Evolutionary conservation across 1,140 invertebrate genomes (phyloP).

Genomic region (Palaemon carinicauda): DNA sequence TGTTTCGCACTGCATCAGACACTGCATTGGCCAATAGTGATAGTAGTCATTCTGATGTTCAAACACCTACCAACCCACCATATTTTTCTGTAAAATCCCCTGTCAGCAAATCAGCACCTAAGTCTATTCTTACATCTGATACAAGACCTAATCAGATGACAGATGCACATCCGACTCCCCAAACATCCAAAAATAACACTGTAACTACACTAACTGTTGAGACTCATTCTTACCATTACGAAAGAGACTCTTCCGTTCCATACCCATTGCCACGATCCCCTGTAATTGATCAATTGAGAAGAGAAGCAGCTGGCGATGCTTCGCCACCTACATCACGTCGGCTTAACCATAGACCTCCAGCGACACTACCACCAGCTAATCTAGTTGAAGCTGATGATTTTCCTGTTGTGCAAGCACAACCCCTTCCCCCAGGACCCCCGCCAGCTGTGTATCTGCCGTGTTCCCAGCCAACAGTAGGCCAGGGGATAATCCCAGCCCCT

Average conservation of each 20-base stretch:
- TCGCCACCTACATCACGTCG: neutral
- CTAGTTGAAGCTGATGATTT: slow-evolving; percentile 39
- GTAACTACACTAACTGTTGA: slow-evolving; percentile 29
- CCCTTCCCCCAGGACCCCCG: slow-evolving; percentile 53
- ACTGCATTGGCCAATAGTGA: slow-evolving; percentile 52
- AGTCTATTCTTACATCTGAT: neutral
- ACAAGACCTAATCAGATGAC: neutral
- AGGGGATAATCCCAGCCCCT: slow-evolving; percentile 33
- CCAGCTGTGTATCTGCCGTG: slow-evolving; percentile 49
- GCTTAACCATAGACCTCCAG: neutral
- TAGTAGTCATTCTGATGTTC: slow-evolving; percentile 50
- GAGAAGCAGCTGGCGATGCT: neutral
- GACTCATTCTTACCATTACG: slow-evolving; percentile 42
- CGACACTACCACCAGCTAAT: slow-evolving; percentile 10
- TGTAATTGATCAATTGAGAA: slow-evolving; percentile 33
- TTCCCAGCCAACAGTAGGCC: slow-evolving; percentile 30
- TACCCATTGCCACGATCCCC: slow-evolving; percentile 30
- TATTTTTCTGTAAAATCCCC: slow-evolving; percentile 51
- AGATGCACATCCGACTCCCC: neutral
- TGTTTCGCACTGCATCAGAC: slow-evolving; percentile 49
- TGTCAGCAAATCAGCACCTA: neutral
- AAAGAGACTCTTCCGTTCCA: slow-evolving; percentile 16
- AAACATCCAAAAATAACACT: neutral
- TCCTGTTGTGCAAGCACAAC: slow-evolving; percentile 54
- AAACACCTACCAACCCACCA: slow-evolving; percentile 55